Conservation (phyloP, 2,797 vertebrate genomes). For the Paramormyrops hopkinsi region DNA sequence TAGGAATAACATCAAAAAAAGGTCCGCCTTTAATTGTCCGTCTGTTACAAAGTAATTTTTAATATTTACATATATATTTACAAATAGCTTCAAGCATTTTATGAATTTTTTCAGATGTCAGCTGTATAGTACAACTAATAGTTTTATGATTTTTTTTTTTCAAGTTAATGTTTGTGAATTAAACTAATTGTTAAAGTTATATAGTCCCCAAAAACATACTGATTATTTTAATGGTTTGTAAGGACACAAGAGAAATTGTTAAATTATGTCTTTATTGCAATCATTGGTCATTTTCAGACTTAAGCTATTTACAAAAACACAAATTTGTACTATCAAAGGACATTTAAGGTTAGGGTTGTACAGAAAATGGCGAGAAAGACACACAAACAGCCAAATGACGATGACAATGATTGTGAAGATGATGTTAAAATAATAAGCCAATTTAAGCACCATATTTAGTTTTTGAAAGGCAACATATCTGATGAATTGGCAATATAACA, state of each 20-base stretch:
- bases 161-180: background rate
- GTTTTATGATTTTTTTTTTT: background rate
- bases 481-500: conserved; percentile 40
- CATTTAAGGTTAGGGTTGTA: conserved; percentile 69
- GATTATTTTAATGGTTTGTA: conserved; percentile 6
- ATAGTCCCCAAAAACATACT: background rate
- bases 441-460: conserved; percentile 75
- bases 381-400: conserved; percentile 43
- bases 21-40: background rate
- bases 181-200: background rate
- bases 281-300: conserved; percentile 70
- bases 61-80: background rate
- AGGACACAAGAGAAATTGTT: conserved; percentile 36
- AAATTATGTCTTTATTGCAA: conserved; percentile 68
- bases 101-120: background rate
- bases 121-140: background rate
- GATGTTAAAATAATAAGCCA: conserved; percentile 52
- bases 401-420: conserved; percentile 51
- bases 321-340: conserved; percentile 64
- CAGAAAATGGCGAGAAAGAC: conserved; percentile 61
- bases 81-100: background rate
- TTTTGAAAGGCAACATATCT: conserved; percentile 67
- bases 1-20: background rate
- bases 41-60: background rate
- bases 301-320: conserved; percentile 67